These are phyloP conservation scores for Dicranocentrus wangi DNA, from an alignment of 2,888 invertebrate species.

Conservation along the genomic window DNA sequence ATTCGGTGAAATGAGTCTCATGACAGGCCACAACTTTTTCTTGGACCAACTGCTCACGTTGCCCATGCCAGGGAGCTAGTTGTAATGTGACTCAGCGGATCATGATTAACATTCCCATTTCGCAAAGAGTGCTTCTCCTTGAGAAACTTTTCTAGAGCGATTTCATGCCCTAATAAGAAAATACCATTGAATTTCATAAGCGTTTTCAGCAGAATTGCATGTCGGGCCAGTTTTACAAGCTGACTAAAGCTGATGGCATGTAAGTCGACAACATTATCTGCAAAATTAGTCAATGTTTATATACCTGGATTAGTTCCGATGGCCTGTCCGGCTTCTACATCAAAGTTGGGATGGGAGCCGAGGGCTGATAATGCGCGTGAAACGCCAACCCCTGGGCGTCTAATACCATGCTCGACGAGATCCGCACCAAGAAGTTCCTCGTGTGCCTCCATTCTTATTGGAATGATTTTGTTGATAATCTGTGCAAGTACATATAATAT, in stretches of 20 bases:
- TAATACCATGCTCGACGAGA: slow-evolving; percentile 84
- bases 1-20: background rate
- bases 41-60: background rate
- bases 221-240: background rate
- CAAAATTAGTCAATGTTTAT: background rate
- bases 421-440: slow-evolving; percentile 91
- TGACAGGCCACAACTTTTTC: background rate
- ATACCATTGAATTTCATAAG: background rate
- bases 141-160: slow-evolving; percentile 71
- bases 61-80: slow-evolving; percentile 59
- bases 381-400: slow-evolving; percentile 77
- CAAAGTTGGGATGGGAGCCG: slow-evolving; percentile 71
- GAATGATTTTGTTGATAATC: slow-evolving; percentile 83
- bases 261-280: too few species aligned
- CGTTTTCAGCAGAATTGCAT: background rate
- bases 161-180: slow-evolving; percentile 70
- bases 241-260: too few species aligned
- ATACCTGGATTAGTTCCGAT: slow-evolving; percentile 73
- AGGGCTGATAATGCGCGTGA: slow-evolving; percentile 74
- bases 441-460: slow-evolving; percentile 89
- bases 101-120: slow-evolving; percentile 57
- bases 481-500: slow-evolving; percentile 68
- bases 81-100: slow-evolving; percentile 50
- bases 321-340: slow-evolving; percentile 70
- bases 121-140: slow-evolving; percentile 59